phyloP scores from a whole-genome alignment of 2,888 invertebrate species.

The Sarcophaga subvicina region DNA sequence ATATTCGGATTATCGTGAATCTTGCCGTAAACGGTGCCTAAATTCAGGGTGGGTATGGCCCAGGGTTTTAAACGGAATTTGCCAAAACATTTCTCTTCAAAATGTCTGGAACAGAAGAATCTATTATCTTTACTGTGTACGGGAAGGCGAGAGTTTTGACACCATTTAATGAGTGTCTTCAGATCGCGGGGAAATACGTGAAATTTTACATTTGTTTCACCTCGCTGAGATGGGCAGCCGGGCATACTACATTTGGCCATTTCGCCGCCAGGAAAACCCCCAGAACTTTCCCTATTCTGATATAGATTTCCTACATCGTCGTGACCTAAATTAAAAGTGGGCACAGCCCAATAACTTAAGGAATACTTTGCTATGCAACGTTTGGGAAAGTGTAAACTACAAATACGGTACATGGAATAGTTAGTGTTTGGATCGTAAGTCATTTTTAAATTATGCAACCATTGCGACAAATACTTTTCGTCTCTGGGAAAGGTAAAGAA shows the following conservation, averaged over 20 bases:
- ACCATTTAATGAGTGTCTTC: constrained; percentile 78
- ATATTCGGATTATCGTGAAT: constrained; percentile 79
- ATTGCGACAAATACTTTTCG: constrained; percentile 78
- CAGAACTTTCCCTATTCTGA: constrained; percentile 78
- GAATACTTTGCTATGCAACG: constrained; percentile 79
- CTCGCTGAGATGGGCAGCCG: constrained; percentile 76
- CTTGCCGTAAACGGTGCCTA: constrained; percentile 77
- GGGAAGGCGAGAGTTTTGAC: constrained; percentile 77
- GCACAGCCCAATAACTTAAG: constrained; percentile 79
- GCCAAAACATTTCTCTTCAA: constrained; percentile 78
- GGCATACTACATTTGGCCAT: constrained; percentile 79
- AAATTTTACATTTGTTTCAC: constrained; percentile 78
- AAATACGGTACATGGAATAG: constrained; percentile 76
- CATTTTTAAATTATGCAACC: constrained; percentile 79
- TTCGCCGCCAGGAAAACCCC: constrained; percentile 77
- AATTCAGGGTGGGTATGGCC: constrained; percentile 78
- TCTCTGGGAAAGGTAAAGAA: constrained; percentile 78
- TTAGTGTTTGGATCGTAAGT: constrained; percentile 73
- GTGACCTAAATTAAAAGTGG: constrained; percentile 78
- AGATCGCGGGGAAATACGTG: constrained; percentile 78
- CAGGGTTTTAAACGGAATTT: constrained; percentile 78
- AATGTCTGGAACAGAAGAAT: constrained; percentile 78
- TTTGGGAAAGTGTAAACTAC: constrained; percentile 79
- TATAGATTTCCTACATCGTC: constrained; percentile 79
- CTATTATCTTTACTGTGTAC: constrained; percentile 78